Evolutionary conservation across 2,113 vertebrate species (phyloP).

Genomic region (Coturnix japonica): DNA sequence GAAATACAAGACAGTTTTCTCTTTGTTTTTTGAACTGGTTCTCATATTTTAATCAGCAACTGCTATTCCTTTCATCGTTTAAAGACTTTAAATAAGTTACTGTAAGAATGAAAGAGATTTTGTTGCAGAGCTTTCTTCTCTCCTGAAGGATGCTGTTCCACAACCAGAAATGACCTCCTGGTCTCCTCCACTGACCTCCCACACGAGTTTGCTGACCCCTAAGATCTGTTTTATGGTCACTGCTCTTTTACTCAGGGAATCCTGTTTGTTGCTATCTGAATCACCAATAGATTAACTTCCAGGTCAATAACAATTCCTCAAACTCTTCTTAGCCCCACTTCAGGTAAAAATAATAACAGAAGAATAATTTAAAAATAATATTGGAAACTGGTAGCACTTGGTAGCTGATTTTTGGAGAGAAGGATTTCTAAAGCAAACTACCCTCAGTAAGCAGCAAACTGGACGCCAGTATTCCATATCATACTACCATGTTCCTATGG

Average conservation of each 20-base stretch:
- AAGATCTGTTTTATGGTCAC: slow-evolving; percentile 27
- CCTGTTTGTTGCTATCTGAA: background rate
- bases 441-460: background rate
- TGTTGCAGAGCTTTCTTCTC: background rate
- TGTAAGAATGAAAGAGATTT: background rate
- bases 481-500: background rate
- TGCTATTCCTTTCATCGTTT: background rate
- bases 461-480: background rate
- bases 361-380: background rate
- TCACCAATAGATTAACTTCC: background rate
- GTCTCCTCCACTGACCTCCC: slow-evolving; percentile 4
- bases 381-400: background rate
- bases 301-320: background rate
- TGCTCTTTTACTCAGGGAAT: background rate
- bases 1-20: background rate
- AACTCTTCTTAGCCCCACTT: background rate
- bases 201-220: slow-evolving; percentile 12
- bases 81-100: background rate
- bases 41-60: background rate
- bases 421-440: background rate
- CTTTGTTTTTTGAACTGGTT: background rate
- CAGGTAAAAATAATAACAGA: background rate
- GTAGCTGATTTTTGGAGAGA: background rate
- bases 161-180: slow-evolving; percentile 1
- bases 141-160: background rate